A percentile compares a stretch with the other conserved stretches of the same genome.
Evolutionary conservation across 2,888 invertebrate genomes (phyloP).

Genomic region (Aspidapion aeneum): DNA sequence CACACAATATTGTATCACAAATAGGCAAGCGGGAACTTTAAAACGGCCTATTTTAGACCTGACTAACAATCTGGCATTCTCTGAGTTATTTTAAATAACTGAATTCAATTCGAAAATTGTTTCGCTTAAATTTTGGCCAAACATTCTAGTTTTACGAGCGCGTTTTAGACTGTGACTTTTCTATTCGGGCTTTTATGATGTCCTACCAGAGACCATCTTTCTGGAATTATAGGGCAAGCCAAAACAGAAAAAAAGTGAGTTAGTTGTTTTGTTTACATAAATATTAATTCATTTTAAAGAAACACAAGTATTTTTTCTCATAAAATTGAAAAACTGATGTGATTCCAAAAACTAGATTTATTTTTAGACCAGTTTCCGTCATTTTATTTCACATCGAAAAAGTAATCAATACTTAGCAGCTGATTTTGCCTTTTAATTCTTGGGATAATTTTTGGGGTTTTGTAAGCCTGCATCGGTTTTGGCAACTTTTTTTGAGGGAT

Average conservation of each 20-base stretch:
- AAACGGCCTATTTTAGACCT: no score
- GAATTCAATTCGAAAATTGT: conserved; percentile 37
- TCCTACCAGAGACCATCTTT: conserved; percentile 62
- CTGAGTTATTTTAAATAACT: conserved; percentile 28
- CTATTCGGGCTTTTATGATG: conserved; percentile 38
- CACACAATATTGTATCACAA: no score
- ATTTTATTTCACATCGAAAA: no score
- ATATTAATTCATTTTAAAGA: neutral
- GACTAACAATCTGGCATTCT: neutral
- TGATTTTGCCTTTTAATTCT: no score
- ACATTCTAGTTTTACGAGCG: conserved; percentile 23
- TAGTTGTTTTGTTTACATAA: conserved; percentile 4
- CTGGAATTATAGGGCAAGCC: conserved; percentile 52
- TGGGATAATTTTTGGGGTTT: no score
- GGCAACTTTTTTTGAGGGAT: no score
- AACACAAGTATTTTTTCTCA: neutral
- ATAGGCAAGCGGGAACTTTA: no score
- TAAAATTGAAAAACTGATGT: neutral
- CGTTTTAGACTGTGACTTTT: neutral
- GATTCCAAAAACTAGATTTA: no score
- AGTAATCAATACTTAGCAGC: no score
- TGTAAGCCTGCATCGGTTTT: no score
- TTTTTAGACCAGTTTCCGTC: no score
- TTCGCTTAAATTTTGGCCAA: neutral
- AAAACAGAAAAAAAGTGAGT: conserved; percentile 49